Evolutionary conservation across 2,113 vertebrate species (phyloP).

Genomic region (Perca flavescens): DNA sequence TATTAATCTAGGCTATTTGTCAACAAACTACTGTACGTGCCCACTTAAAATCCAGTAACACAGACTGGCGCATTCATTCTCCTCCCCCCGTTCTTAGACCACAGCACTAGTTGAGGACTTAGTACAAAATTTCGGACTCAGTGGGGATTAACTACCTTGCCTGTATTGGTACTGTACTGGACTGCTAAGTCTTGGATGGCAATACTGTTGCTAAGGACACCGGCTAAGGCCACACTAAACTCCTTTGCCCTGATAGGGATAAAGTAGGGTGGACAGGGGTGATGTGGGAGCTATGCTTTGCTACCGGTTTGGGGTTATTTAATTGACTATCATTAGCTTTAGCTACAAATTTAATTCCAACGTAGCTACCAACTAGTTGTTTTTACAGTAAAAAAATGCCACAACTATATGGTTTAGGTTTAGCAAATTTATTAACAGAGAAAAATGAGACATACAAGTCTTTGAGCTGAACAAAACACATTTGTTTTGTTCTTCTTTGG

Average conservation of each 20-base stretch:
- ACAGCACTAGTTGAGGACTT: conserved; percentile 56
- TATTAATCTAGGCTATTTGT: neutral
- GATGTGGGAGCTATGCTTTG: neutral
- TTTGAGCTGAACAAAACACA: too few species aligned
- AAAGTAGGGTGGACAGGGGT: neutral
- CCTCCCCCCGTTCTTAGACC: conserved; percentile 18
- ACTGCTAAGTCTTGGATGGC: conserved; percentile 36
- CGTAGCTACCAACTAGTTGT: neutral
- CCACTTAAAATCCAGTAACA: conserved; percentile 21
- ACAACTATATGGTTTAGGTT: neutral
- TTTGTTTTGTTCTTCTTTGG: too few species aligned
- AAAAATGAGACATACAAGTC: too few species aligned
- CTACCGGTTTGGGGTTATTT: neutral
- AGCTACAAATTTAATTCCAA: neutral
- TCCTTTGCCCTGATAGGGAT: conserved; percentile 52
- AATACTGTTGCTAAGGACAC: conserved; percentile 24
- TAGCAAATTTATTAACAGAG: too few species aligned
- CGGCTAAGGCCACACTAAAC: conserved; percentile 41
- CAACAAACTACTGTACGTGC: neutral
- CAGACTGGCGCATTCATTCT: conserved; percentile 5
- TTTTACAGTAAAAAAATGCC: neutral
- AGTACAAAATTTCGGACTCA: conserved; percentile 56
- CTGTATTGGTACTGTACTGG: conserved; percentile 19
- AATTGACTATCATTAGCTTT: neutral
- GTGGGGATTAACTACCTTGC: conserved; percentile 61